phyloP scores from a whole-genome alignment of 2,113 vertebrate genomes.

The Elanus axillaris region DNA sequence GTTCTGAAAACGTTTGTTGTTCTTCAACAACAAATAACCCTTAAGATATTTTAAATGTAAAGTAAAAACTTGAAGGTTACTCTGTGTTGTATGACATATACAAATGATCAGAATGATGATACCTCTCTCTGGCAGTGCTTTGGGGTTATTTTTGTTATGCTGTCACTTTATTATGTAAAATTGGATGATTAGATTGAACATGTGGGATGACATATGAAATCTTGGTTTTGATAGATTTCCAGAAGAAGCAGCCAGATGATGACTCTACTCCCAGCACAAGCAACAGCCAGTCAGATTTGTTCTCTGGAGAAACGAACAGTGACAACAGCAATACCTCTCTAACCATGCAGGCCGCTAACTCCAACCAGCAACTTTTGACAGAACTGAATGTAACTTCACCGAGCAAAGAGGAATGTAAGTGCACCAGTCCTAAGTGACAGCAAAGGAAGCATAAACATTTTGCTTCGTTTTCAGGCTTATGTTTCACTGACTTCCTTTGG shows the following conservation, averaged over 20 bases:
- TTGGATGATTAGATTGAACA: not conserved
- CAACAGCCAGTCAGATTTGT: constrained; percentile 90
- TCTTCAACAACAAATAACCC: not conserved
- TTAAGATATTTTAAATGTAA: not conserved
- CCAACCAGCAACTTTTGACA: constrained; percentile 85
- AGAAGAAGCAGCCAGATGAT: constrained; percentile 93
- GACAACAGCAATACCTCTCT: constrained; percentile 90
- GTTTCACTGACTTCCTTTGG: not conserved
- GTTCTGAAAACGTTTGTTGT: not conserved
- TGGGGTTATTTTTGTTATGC: not conserved
- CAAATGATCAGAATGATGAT: not conserved
- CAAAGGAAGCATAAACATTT: not conserved
- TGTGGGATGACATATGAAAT: not conserved
- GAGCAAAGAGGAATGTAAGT: constrained; percentile 90
- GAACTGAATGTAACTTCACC: constrained; percentile 85
- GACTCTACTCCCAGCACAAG: constrained; percentile 90
- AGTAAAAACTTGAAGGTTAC: not conserved
- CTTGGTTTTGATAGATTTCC: constrained; percentile 81
- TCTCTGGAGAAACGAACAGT: constrained; percentile 89
- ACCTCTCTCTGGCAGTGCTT: not conserved
- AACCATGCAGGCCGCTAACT: constrained; percentile 80
- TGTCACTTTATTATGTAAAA: not conserved
- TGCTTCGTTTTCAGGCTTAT: not conserved
- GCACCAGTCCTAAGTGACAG: not conserved
- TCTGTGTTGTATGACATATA: not conserved